Conservation (phyloP, 2,113 vertebrate species). For the Hypanus sabinus region DNA sequence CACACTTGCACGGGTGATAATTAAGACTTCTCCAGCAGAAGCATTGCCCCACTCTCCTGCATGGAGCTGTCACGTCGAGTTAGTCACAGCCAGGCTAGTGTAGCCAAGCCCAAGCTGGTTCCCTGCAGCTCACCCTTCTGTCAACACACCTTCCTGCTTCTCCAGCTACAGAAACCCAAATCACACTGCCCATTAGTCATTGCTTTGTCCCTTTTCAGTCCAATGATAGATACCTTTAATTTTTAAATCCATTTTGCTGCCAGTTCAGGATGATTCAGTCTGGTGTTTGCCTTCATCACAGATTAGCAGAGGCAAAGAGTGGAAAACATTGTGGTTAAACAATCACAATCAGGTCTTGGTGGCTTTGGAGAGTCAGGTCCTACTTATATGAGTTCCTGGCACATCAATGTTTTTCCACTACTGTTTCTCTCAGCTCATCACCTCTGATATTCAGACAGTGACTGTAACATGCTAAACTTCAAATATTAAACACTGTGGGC, state of each 20-base stretch:
- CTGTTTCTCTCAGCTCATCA: neutral
- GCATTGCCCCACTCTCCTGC: neutral
- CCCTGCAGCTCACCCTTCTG: neutral
- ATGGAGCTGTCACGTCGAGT: neutral
- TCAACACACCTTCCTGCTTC: neutral
- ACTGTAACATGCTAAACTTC: neutral
- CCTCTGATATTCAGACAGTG: neutral
- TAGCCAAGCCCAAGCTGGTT: neutral
- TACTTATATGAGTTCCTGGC: neutral
- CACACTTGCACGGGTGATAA: neutral
- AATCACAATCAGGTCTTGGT: neutral
- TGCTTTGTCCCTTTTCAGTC: neutral
- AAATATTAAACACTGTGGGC: neutral
- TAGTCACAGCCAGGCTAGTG: neutral
- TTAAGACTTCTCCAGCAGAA: constrained; percentile 6
- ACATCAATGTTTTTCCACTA: neutral
- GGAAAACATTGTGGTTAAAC: neutral
- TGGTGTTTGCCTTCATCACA: too few species aligned
- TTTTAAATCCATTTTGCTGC: neutral
- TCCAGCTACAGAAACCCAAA: neutral
- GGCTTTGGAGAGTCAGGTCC: neutral
- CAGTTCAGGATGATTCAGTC: neutral
- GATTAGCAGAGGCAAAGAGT: neutral
- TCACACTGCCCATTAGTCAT: neutral
- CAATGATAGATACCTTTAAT: neutral